A percentile compares a stretch with the other conserved stretches of the same genome.
phyloP scores from a whole-genome alignment of 2,888 invertebrate species.

The Stenurella melanura region DNA sequence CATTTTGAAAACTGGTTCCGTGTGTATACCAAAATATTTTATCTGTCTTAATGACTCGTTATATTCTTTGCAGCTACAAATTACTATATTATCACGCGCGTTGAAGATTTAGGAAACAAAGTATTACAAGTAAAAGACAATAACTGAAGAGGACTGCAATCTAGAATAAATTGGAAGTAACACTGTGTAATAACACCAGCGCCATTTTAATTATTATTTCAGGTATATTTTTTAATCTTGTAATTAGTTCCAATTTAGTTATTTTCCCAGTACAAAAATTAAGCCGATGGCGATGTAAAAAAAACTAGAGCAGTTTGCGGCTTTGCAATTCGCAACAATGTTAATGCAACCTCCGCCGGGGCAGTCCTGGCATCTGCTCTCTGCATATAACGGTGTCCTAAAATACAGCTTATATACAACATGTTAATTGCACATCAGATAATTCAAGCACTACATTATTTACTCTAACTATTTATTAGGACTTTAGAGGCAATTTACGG shows the following conservation, averaged over 20 bases:
- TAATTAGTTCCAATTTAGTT: background rate
- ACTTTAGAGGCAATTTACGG: constrained; percentile 9
- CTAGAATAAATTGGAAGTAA: background rate
- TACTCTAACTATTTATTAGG: constrained; percentile 28
- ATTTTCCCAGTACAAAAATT: background rate
- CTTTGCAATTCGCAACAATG: constrained; percentile 9
- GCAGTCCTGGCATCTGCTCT: constrained; percentile 20
- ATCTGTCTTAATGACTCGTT: too few relatives aligned
- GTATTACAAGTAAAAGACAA: background rate
- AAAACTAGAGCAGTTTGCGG: constrained; percentile 16
- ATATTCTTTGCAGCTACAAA: too few relatives aligned
- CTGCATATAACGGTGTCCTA: constrained; percentile 35
- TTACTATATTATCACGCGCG: too few relatives aligned
- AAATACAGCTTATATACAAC: constrained; percentile 16
- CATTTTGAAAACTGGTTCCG: too few relatives aligned
- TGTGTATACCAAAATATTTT: too few relatives aligned
- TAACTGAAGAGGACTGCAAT: background rate
- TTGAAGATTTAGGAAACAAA: too few relatives aligned
- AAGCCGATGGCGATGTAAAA: constrained; percentile 8
- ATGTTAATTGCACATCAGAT: constrained; percentile 23
- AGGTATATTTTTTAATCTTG: background rate
- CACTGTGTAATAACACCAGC: background rate
- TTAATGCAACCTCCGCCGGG: constrained; percentile 8
- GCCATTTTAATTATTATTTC: constrained; percentile 1
- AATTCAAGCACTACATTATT: constrained; percentile 27